Evolutionary conservation across 2,797 vertebrate genomes (phyloP).

Genomic region (Lepidocolaptes lacrymiger): DNA sequence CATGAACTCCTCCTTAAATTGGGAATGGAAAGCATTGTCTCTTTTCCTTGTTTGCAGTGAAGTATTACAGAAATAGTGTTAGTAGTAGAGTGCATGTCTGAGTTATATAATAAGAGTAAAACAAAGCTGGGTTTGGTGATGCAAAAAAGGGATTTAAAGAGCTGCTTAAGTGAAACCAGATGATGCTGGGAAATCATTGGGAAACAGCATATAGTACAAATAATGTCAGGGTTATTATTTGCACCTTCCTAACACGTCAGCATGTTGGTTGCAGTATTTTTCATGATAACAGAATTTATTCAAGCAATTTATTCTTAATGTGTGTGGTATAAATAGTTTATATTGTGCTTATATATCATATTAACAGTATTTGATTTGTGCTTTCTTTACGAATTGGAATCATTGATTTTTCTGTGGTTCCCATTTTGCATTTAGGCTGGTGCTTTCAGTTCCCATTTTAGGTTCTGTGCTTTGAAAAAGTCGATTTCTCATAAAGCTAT

Average conservation of each 20-base stretch:
- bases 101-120: neutral
- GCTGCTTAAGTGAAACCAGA: neutral
- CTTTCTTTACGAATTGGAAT: conserved; percentile 73
- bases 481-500: neutral
- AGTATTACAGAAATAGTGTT: neutral
- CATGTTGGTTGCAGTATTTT: conserved; percentile 72
- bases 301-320: conserved; percentile 75
- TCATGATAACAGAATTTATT: conserved; percentile 79
- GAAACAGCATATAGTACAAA: conserved; percentile 40
- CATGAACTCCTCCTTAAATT: neutral
- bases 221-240: conserved; percentile 72
- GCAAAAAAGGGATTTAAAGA: neutral
- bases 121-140: neutral
- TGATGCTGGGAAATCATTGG: conserved; percentile 43
- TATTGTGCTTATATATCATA: conserved; percentile 71
- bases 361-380: conserved; percentile 70
- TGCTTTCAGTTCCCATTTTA: conserved; percentile 12
- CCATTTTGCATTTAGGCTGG: conserved; percentile 33
- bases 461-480: conserved; percentile 1
- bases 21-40: neutral
- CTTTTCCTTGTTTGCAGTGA: neutral
- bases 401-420: conserved; percentile 67
- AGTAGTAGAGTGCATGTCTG: neutral
- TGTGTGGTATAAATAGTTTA: conserved; percentile 64
- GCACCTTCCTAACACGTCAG: conserved; percentile 70